These are phyloP conservation scores for Drosophila kikkawai DNA, from an alignment of 1,140 invertebrate species.

Conservation along the genomic window DNA sequence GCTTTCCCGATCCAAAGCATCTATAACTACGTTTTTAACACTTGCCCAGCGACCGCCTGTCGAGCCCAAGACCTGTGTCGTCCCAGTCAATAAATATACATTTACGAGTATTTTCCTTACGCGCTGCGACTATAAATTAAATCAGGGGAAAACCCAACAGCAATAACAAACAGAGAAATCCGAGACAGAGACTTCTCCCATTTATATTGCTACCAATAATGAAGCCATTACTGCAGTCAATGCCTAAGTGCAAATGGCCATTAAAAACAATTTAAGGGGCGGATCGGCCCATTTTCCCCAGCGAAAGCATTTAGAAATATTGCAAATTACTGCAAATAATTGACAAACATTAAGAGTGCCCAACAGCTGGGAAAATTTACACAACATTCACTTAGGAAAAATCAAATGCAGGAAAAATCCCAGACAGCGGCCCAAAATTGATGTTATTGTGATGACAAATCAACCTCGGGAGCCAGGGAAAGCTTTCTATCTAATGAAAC, in stretches of 20 bases:
- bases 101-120: conserved; percentile 62
- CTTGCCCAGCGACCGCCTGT: conserved; percentile 48
- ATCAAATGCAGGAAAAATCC: conserved; percentile 56
- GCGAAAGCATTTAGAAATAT: conserved; percentile 76
- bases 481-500: conserved; percentile 79
- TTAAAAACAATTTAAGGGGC: conserved; percentile 82
- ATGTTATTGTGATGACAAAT: conserved; percentile 57
- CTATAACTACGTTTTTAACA: conserved; percentile 78
- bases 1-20: conserved; percentile 44
- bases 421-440: conserved; percentile 36
- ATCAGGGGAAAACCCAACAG: conserved; percentile 32
- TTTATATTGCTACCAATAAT: conserved; percentile 72
- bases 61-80: conserved; percentile 15
- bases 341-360: conserved; percentile 76
- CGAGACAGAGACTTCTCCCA: conserved; percentile 38
- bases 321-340: conserved; percentile 83
- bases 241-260: conserved; percentile 79
- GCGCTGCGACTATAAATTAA: conserved; percentile 72
- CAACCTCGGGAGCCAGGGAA: conserved; percentile 50
- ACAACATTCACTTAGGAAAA: conserved; percentile 35
- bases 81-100: conserved; percentile 67
- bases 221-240: conserved; percentile 71
- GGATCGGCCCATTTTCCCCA: conserved; percentile 33
- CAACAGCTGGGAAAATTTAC: conserved; percentile 56
- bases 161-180: conserved; percentile 53